Conservation (phyloP, 2,888 invertebrate genomes). For the Drosophila kambysellisi region DNA sequence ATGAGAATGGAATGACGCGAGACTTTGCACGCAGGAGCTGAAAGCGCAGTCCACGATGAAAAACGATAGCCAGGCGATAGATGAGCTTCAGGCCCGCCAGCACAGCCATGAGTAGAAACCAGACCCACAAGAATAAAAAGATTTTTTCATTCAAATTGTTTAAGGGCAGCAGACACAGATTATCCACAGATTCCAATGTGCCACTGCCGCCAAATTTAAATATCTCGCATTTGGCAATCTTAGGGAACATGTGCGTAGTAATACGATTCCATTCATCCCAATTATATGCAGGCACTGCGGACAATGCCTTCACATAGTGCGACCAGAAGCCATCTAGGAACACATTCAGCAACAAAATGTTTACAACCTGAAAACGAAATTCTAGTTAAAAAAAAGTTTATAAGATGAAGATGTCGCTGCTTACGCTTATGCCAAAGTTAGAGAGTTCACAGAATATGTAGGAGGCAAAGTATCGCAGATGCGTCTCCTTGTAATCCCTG, state of each 20-base stretch:
- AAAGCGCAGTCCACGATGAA: slow-evolving; percentile 82
- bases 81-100: slow-evolving; percentile 88
- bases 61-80: slow-evolving; percentile 88
- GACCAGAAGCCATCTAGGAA: slow-evolving; percentile 83
- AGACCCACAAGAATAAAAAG: slow-evolving; percentile 91
- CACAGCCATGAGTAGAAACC: slow-evolving; percentile 89
- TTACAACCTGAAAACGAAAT: slow-evolving; percentile 66
- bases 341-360: slow-evolving; percentile 80
- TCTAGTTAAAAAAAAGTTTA: background rate
- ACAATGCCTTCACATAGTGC: slow-evolving; percentile 79
- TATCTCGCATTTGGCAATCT: slow-evolving; percentile 96
- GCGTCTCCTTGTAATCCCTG: slow-evolving; percentile 78
- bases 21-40: slow-evolving; percentile 73
- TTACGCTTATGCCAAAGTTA: slow-evolving; percentile 91
- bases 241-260: slow-evolving; percentile 83
- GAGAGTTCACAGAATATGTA: slow-evolving; percentile 90
- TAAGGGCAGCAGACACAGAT: slow-evolving; percentile 90
- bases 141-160: slow-evolving; percentile 93
- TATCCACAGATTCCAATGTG: slow-evolving; percentile 91
- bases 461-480: slow-evolving; percentile 87
- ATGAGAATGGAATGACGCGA: slow-evolving; percentile 65
- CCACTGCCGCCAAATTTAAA: slow-evolving; percentile 94
- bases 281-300: slow-evolving; percentile 74
- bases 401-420: slow-evolving; percentile 67
- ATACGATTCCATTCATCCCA: slow-evolving; percentile 82